Percentiles rank a stretch among this genome's conserved stretches.
phyloP scores from a whole-genome alignment of 1,140 invertebrate species.

The Odontomachus brunneus region DNA sequence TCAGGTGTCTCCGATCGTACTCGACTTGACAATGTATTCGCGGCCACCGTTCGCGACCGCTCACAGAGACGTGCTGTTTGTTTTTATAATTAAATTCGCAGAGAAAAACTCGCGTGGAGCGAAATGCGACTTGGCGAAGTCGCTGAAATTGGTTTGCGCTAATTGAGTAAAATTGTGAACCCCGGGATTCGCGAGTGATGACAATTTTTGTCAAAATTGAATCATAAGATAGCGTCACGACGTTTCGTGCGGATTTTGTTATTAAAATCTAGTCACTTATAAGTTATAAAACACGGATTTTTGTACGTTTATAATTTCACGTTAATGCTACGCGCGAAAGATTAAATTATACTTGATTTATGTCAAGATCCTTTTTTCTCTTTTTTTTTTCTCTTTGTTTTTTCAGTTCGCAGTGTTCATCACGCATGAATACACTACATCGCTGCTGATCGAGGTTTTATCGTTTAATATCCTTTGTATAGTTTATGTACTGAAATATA shows the following conservation, averaged over 20 bases:
- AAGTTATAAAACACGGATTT: too few relatives aligned
- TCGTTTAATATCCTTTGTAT: constrained; percentile 29
- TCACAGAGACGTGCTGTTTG: neutral
- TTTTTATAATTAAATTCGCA: neutral
- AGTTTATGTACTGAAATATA: constrained; percentile 19
- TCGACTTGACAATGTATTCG: neutral
- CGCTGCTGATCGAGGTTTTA: constrained; percentile 4
- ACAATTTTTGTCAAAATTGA: too few relatives aligned
- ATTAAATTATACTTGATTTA: neutral
- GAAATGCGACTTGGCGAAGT: too few relatives aligned
- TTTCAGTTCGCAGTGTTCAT: constrained; percentile 23
- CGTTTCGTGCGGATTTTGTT: too few relatives aligned
- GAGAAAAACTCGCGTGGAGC: too few relatives aligned
- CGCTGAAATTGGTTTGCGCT: too few relatives aligned
- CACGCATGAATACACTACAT: constrained; percentile 18
- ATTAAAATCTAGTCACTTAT: too few relatives aligned
- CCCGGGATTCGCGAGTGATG: too few relatives aligned
- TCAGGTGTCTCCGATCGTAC: constrained; percentile 24
- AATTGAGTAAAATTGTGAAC: too few relatives aligned
- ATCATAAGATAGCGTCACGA: too few relatives aligned
- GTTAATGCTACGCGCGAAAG: neutral
- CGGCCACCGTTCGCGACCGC: neutral
- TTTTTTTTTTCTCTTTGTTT: too few relatives aligned
- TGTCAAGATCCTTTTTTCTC: neutral
- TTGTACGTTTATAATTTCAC: neutral